A percentile compares a stretch with the other conserved stretches of the same genome.
phyloP scores from a whole-genome alignment of 2,797 vertebrate genomes.

The Sebastes paucispinis region DNA sequence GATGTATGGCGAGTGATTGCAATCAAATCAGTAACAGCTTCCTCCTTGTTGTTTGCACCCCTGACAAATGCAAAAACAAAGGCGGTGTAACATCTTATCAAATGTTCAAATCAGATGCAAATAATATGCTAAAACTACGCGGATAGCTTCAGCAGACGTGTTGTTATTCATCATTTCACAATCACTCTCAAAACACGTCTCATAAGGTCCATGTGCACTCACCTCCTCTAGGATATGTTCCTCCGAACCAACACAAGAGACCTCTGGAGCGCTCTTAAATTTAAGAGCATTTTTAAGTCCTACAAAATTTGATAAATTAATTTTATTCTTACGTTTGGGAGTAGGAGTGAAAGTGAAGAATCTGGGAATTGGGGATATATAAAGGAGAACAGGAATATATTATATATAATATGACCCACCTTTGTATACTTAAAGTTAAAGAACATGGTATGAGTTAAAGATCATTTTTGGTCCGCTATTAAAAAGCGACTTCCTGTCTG shows the following conservation, averaged over 20 bases:
- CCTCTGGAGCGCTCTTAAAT: neutral
- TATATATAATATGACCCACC: no score
- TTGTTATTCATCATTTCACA: neutral
- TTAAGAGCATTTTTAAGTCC: neutral
- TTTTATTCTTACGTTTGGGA: neutral
- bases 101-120: constrained; percentile 15
- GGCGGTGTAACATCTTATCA: neutral
- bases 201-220: neutral
- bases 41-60: neutral
- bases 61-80: neutral
- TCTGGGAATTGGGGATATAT: neutral
- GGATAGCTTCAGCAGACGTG: neutral
- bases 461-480: neutral
- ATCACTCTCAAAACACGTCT: neutral
- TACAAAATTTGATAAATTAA: neutral
- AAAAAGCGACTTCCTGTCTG: neutral
- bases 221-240: neutral
- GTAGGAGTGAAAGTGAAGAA: neutral
- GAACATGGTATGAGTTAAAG: neutral
- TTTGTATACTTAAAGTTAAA: neutral
- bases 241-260: neutral
- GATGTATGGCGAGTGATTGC: constrained; percentile 4
- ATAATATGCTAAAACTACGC: neutral
- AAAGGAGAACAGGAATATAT: neutral
- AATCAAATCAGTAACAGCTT: constrained; percentile 9